Base-by-base conservation (phyloP, 2,113 vertebrate species). In the Proteles cristata region DNA sequence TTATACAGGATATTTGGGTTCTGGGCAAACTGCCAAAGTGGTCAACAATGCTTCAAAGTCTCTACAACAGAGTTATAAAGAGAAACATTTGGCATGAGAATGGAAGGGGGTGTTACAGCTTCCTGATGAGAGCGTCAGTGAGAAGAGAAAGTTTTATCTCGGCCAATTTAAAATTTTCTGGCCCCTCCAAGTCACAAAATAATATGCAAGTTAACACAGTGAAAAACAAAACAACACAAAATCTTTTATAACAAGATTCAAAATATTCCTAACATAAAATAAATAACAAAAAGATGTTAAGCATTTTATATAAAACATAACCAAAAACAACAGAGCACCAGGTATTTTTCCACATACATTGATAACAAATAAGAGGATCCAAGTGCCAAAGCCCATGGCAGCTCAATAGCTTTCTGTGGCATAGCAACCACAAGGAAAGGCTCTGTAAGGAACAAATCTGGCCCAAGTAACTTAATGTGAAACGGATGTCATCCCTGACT, bases 41-140 rank as follows among this genome's bases (percentile, higher is more conserved):
- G 88, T 82, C 94, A 93, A 97, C 96, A 97, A 97, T 97, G 87
- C 96, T 97, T 98, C 88, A 96, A 91, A 97, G 92, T 66, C 87
- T 96, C 55, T 87, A 76, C 31, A 88, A 97, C 83, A 87, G 93
- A 97, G 92, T 90, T 92, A 93, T 15, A 68, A 94, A 94, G 84
- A n/a, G 92, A 97, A 94, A 96, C 96, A 79, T 68, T 95, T 98
- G 97, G 96, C 97, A 98, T 92, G 45, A 81, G 76, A 92, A 88
- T 50, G 83, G 53, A 93, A 97, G 80, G 90, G 94, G 83, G 96
- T 96, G 96, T 96, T 89, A 97, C 94, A 94, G 92, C 61, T 97
- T 97, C 97, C 96, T 97, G 93, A 96, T 92, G 73, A 94, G 82
- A 94, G 82, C 95, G 71, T 95, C 90, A 94, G 61, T 85, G 71